phyloP scores from a whole-genome alignment of 2,113 vertebrate species.

The Lucifuga dentata region DNA sequence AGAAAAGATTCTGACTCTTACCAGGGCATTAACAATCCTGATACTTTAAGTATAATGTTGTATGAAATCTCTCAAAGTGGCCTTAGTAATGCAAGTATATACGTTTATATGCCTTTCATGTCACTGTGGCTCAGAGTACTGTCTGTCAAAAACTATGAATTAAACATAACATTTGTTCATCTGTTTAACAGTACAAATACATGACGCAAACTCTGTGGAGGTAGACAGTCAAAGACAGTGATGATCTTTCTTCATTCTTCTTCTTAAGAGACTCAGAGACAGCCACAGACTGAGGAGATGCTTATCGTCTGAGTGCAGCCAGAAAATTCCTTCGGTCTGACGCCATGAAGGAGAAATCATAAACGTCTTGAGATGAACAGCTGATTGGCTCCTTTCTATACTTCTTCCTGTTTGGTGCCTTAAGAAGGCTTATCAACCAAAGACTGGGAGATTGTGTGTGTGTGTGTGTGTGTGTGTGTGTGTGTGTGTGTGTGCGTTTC shows the following conservation, averaged over 20 bases:
- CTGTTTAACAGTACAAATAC: too few species aligned
- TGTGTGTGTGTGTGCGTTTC: not conserved
- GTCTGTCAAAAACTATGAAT: too few species aligned
- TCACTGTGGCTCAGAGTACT: too few species aligned
- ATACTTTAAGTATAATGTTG: too few species aligned
- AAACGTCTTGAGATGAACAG: not conserved
- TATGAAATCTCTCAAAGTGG: too few species aligned
- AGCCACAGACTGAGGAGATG: slow-evolving; percentile 9
- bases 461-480: not conserved
- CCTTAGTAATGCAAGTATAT: too few species aligned
- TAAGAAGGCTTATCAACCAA: not conserved
- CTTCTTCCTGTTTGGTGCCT: not conserved
- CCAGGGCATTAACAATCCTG: too few species aligned
- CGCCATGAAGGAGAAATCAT: not conserved
- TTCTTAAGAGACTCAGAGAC: slow-evolving; percentile 17
- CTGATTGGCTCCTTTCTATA: not conserved
- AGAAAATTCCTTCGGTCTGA: not conserved
- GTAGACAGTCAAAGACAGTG: not conserved
- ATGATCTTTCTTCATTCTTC: not conserved
- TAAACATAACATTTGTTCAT: too few species aligned
- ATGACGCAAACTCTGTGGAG: not conserved
- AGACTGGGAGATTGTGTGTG: not conserved
- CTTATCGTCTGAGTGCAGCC: slow-evolving; percentile 38
- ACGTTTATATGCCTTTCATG: too few species aligned
- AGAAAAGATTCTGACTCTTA: too few species aligned